Conservation (phyloP, 2,113 vertebrate genomes). For the Mola mola region DNA sequence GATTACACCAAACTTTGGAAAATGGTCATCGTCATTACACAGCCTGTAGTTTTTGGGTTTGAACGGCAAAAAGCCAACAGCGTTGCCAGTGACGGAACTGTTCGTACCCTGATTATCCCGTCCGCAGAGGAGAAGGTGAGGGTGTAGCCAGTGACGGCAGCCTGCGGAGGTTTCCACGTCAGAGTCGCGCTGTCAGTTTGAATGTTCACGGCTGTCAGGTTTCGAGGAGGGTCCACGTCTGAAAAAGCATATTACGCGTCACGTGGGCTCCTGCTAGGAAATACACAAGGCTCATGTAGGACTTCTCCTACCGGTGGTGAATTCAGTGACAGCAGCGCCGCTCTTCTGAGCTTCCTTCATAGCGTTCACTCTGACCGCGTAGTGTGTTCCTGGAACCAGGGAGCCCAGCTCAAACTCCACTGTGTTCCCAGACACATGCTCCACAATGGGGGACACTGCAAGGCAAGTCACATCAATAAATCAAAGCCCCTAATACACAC, state of each 20-base stretch:
- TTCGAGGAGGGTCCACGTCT: slow-evolving; percentile 91
- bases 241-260: slow-evolving; percentile 28
- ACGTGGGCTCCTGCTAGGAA: not conserved
- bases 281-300: too few species aligned
- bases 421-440: slow-evolving; percentile 88
- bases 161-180: slow-evolving; percentile 87
- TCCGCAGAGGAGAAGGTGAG: slow-evolving; percentile 87
- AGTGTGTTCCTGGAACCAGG: slow-evolving; percentile 86
- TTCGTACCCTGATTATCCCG: slow-evolving; percentile 84
- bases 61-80: not conserved
- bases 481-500: not conserved
- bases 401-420: slow-evolving; percentile 87
- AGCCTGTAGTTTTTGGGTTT: too few species aligned
- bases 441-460: slow-evolving; percentile 82
- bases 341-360: slow-evolving; percentile 85
- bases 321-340: slow-evolving; percentile 78
- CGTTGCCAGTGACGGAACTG: not conserved
- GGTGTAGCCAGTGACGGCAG: slow-evolving; percentile 85
- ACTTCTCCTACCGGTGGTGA: slow-evolving; percentile 86
- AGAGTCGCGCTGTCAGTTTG: slow-evolving; percentile 88
- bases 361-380: slow-evolving; percentile 84
- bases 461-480: not conserved
- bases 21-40: too few species aligned
- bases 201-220: slow-evolving; percentile 84
- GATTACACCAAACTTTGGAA: too few species aligned